A percentile compares a stretch with the other conserved stretches of the same genome.
phyloP scores from a whole-genome alignment of 2,888 invertebrate species.

The Disparrhopalites patrizii region DNA sequence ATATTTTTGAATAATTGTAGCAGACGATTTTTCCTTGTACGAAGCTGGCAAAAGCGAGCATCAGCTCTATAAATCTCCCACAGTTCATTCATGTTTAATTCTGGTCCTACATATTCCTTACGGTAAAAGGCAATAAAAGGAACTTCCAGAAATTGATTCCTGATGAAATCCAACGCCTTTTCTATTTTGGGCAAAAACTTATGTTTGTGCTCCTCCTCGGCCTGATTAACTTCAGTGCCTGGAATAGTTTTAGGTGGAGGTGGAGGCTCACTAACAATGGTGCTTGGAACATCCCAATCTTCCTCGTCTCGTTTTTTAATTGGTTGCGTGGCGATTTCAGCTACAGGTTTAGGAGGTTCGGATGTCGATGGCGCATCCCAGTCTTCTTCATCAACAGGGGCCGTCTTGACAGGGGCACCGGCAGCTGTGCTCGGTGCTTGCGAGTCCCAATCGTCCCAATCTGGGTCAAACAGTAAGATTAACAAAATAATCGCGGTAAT shows the following conservation, averaged over 20 bases:
- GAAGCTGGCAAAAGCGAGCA: conserved; percentile 90
- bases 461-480: too few relatives aligned
- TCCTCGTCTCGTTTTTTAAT: conserved; percentile 10
- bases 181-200: conserved; percentile 77
- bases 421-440: conserved; percentile 2
- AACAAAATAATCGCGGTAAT: too few relatives aligned
- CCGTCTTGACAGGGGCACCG: conserved; percentile 18
- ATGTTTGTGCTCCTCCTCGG: conserved; percentile 50
- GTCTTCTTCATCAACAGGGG: conserved; percentile 34
- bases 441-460: conserved; percentile 38
- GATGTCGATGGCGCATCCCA: conserved; percentile 30
- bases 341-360: not conserved
- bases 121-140: conserved; percentile 98
- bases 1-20: conserved; percentile 80
- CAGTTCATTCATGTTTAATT: conserved; percentile 87
- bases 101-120: conserved; percentile 94
- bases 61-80: conserved; percentile 98
- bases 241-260: not conserved
- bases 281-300: conserved; percentile 21
- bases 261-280: conserved; percentile 21
- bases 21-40: conserved; percentile 76
- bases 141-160: conserved; percentile 91
- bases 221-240: conserved; percentile 26
- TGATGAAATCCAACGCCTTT: conserved; percentile 90
- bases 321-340: not conserved